Evolutionary conservation across 2,113 vertebrate species (phyloP), one percentile per base, ranked within the genome.

Genomic region (Lethenteron reissneri): DNA sequence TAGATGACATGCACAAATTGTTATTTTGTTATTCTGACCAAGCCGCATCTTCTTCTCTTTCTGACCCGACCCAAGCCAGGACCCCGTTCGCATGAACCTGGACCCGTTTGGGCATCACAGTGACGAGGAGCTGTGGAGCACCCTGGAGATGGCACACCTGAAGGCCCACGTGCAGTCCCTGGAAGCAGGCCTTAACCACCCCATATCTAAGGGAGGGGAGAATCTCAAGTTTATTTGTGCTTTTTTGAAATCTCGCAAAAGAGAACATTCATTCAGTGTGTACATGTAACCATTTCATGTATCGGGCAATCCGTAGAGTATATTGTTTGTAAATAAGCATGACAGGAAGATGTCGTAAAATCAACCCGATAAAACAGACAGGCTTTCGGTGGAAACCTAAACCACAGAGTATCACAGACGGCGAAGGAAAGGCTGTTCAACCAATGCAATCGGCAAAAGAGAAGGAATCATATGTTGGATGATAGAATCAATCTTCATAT

Each of bases 21-120:
- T 21, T 21, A 21, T 21, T 21, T 21, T 21, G 17, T 15, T 14
- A 64, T 64, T 64, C 14, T 15, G 14, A 64, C 14, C 14, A 4
- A 17, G 14, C 62, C 14, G 14, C 17, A 4, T 64, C 62, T 15
- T 64, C 17, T 64, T 3, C 17, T 14, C 17, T 64, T 14, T 15
- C 17, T 64, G 14, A 14, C 62, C 62, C 56, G 10, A 41, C 14
- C 15, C 10, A 3, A 1, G 56, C 58, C 77, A 97, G 94, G 94
- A 97, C 71, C 92, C 94, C 0, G 75, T 97, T 74, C 77, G 89
- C 75, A 90, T 96, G 89, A 97, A 97, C 72, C 78, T 97, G 72
- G 94, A 97, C 76, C 94, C 94, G 4, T 95, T 97, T 74, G 81
- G 88, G 77, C 82, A 58, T 70, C 83, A 88, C 76, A 81, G 82